phyloP scores from a whole-genome alignment of 2,113 vertebrate genomes.

The Bambusicola thoracicus region DNA sequence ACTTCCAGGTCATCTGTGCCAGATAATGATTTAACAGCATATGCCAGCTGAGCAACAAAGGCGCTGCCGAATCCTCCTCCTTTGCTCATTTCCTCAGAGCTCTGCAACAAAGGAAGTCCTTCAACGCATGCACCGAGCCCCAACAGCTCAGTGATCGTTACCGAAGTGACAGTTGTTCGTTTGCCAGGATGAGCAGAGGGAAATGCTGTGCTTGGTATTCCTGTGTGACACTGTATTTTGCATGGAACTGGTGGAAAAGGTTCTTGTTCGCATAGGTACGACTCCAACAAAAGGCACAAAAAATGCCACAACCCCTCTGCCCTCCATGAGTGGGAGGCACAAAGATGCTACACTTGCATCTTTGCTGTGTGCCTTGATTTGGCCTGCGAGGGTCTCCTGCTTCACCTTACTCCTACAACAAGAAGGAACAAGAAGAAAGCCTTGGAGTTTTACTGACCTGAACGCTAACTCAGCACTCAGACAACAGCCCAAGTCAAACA shows the following conservation, averaged over 20 bases:
- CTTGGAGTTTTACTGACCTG: not conserved
- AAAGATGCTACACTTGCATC: not conserved
- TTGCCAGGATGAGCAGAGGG: not conserved
- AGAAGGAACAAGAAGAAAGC: not conserved
- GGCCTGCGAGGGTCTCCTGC: not conserved
- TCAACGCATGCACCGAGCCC: not conserved
- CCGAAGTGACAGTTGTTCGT: not conserved
- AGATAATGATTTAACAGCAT: not conserved
- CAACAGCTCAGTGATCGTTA: not conserved
- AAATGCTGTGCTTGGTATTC: not conserved
- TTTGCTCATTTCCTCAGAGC: not conserved
- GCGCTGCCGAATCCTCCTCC: not conserved
- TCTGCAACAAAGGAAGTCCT: not conserved
- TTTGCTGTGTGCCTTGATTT: not conserved
- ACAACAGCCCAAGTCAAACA: not conserved
- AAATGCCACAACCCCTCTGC: not conserved
- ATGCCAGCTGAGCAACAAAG: constrained; percentile 1
- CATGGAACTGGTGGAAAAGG: not conserved
- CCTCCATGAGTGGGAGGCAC: not conserved
- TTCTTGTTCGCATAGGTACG: not conserved
- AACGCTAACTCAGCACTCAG: not conserved
- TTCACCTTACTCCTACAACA: not conserved
- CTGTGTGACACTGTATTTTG: not conserved
- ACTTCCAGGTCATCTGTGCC: not conserved
- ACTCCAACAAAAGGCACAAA: not conserved